Percentiles rank a stretch among this genome's conserved stretches.
Evolutionary conservation across 2,113 vertebrate species (phyloP).

Genomic region (Indri indri): DNA sequence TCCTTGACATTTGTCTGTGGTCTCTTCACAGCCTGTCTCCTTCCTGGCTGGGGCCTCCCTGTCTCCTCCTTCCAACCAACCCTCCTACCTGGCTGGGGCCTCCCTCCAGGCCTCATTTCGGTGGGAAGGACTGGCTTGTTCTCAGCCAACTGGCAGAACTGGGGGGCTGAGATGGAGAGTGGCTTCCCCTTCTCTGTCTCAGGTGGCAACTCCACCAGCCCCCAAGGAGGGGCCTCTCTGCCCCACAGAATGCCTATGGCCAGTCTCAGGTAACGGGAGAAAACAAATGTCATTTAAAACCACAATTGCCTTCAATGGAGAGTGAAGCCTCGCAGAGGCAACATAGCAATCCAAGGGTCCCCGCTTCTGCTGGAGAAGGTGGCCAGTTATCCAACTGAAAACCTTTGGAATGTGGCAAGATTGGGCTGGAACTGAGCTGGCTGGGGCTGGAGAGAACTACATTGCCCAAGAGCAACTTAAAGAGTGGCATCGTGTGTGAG

Average conservation of each 20-base stretch:
- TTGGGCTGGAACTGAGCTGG: not conserved
- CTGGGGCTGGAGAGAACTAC: not conserved
- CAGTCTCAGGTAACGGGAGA: not conserved
- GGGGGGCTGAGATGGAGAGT: not conserved
- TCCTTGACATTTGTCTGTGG: not conserved
- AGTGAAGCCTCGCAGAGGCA: not conserved
- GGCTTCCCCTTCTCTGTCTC: not conserved
- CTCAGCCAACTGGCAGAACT: not conserved
- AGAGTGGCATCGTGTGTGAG: not conserved
- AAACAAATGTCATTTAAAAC: not conserved
- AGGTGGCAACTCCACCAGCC: not conserved
- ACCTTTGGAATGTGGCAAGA: not conserved
- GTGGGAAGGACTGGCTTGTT: not conserved
- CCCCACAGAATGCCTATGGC: not conserved
- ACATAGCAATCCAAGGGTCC: not conserved
- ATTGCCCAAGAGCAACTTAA: not conserved
- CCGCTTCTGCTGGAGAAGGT: not conserved
- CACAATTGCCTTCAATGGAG: not conserved
- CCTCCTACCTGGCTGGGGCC: not conserved
- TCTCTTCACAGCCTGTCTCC: not conserved
- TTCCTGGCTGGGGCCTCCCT: not conserved
- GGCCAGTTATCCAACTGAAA: accelerated
- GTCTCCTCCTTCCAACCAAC: not conserved
- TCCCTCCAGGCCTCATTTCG: not conserved
- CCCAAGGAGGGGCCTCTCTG: too few species aligned